Conservation (phyloP, 2,888 invertebrate genomes). For the Mythimna lalbum region DNA sequence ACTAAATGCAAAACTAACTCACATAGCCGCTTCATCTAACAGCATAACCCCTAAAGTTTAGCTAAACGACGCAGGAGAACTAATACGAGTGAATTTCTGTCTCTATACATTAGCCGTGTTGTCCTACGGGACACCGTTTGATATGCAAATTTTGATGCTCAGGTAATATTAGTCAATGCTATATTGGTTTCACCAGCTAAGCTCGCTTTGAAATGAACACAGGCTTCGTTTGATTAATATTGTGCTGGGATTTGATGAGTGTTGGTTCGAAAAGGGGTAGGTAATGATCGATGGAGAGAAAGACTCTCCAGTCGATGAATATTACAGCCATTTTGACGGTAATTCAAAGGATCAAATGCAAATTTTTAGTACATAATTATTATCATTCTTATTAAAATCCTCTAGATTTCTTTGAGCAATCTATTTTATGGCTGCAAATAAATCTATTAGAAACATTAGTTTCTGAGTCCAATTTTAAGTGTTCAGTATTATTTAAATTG, state of each 20-base stretch:
- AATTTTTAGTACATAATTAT: not conserved
- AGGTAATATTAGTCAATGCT: conserved; percentile 83
- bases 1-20: not conserved
- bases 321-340: conserved; percentile 17
- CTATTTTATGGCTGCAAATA: not conserved
- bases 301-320: not conserved
- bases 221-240: conserved; percentile 61
- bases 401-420: conserved; percentile 8
- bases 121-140: conserved; percentile 77
- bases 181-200: conserved; percentile 79
- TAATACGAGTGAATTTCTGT: conserved; percentile 82
- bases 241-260: conserved; percentile 50
- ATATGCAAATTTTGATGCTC: conserved; percentile 86
- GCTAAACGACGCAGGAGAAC: conserved; percentile 70
- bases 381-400: not conserved
- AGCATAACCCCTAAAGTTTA: conserved; percentile 38
- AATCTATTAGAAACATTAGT: conserved; percentile 34
- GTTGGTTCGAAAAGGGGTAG: conserved; percentile 8
- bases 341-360: conserved; percentile 19
- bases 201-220: conserved; percentile 57
- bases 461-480: conserved; percentile 38
- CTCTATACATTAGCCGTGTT: conserved; percentile 73
- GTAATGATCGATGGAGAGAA: conserved; percentile 22
- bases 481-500: conserved; percentile 36
- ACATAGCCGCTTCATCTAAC: conserved; percentile 48